These are phyloP conservation scores for Cheilosia impressa DNA, from an alignment of 2,888 invertebrate species.

Conservation along the genomic window DNA sequence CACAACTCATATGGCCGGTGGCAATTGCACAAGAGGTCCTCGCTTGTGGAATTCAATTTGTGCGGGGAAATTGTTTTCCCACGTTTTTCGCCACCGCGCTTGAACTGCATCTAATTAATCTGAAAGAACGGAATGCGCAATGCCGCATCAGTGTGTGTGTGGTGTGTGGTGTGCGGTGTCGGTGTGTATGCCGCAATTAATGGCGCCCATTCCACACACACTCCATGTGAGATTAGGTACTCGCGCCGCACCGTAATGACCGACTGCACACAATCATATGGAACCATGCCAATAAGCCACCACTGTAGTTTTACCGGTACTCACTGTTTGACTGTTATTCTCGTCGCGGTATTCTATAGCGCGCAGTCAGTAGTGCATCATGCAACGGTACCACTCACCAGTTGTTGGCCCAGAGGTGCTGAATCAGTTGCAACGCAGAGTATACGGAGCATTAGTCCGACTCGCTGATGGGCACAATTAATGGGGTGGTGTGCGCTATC, in stretches of 20 bases:
- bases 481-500: constrained; percentile 63
- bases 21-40: constrained; percentile 56
- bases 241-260: constrained; percentile 53
- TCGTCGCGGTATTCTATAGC: not conserved
- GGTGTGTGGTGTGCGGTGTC: constrained; percentile 1
- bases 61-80: constrained; percentile 67
- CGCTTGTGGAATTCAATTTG: constrained; percentile 71
- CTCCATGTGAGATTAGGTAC: constrained; percentile 48
- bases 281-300: constrained; percentile 72
- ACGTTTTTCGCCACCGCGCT: constrained; percentile 71
- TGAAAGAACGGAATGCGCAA: constrained; percentile 58
- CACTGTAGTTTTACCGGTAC: constrained; percentile 46
- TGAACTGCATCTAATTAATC: constrained; percentile 73
- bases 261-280: constrained; percentile 49
- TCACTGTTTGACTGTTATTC: constrained; percentile 66
- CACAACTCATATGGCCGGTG: constrained; percentile 36
- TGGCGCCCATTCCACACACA: constrained; percentile 59
- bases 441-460: constrained; percentile 36
- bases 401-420: constrained; percentile 38
- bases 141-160: constrained; percentile 20
- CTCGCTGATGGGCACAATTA: constrained; percentile 71
- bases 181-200: constrained; percentile 60
- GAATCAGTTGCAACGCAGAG: constrained; percentile 45
- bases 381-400: constrained; percentile 23
- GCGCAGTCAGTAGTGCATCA: no score